These are phyloP conservation scores for Lutjanus campechanus DNA, from an alignment of 2,797 vertebrate genomes.

Conservation along the genomic window DNA sequence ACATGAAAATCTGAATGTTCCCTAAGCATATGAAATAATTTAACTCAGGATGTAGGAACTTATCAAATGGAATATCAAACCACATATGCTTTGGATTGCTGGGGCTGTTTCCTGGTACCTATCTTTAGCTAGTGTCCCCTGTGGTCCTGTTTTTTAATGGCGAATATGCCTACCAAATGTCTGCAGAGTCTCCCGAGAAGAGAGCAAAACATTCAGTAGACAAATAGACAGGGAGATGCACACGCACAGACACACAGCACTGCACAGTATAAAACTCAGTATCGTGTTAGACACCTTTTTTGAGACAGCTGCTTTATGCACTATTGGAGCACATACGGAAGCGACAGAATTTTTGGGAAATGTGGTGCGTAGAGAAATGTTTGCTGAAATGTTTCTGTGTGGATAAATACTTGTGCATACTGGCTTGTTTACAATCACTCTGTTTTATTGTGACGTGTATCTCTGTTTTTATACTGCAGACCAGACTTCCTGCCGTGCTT, in stretches of 20 bases:
- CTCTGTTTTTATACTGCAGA: conserved; percentile 18
- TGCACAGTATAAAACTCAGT: conserved; percentile 53
- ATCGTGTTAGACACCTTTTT: conserved; percentile 70
- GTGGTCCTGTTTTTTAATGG: conserved; percentile 76
- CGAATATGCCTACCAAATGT: conserved; percentile 76
- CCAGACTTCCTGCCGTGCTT: conserved; percentile 18
- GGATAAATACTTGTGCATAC: conserved; percentile 47
- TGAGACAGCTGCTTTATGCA: conserved; percentile 72
- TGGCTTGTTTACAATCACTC: conserved; percentile 44
- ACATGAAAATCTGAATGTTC: conserved; percentile 46
- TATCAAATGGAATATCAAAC: conserved; percentile 76
- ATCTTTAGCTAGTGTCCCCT: conserved; percentile 75
- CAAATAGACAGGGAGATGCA: conserved; percentile 61
- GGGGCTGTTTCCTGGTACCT: conserved; percentile 69
- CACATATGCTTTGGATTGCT: conserved; percentile 72
- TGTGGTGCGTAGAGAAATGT: conserved; percentile 27
- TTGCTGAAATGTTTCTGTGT: conserved; percentile 50
- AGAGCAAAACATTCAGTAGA: conserved; percentile 64
- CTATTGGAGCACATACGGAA: conserved; percentile 69
- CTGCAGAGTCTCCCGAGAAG: conserved; percentile 71
- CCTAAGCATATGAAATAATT: conserved; percentile 69
- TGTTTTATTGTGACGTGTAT: conserved; percentile 27
- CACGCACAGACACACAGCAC: conserved; percentile 54
- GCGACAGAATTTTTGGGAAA: conserved; percentile 55
- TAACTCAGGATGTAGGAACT: conserved; percentile 73